Conservation (phyloP, 2,797 vertebrate species). For the Propithecus perrieri region DNA sequence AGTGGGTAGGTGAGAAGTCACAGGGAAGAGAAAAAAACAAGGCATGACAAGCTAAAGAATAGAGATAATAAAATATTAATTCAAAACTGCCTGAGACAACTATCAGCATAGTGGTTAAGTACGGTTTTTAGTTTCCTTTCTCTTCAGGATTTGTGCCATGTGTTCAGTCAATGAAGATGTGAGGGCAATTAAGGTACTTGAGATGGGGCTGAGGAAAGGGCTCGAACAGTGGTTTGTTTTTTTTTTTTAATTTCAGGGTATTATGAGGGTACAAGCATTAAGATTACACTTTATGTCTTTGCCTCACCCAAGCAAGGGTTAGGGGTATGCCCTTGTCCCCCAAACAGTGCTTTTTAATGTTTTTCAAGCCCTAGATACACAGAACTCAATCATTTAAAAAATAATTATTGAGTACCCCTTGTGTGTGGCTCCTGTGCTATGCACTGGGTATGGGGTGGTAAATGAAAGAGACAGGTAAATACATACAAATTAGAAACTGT, state of each 20-base stretch:
- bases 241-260: too few relatives aligned
- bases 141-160: background rate
- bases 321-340: too few relatives aligned
- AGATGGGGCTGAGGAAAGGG: background rate
- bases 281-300: too few relatives aligned
- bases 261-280: too few relatives aligned
- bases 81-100: constrained; percentile 29
- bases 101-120: background rate
- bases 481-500: background rate
- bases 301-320: too few relatives aligned
- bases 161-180: background rate
- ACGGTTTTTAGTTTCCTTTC: background rate
- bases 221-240: background rate
- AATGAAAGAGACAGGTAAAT: constrained; percentile 12
- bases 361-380: constrained; percentile 26
- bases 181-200: constrained; percentile 4
- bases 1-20: constrained; percentile 62
- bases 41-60: background rate
- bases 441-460: background rate
- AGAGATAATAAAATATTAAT: constrained; percentile 60
- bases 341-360: background rate
- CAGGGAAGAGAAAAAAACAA: constrained; percentile 47
- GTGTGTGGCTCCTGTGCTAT: background rate
- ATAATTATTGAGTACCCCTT: background rate
- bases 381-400: constrained; percentile 23